Evolutionary conservation across 2,888 invertebrate species (phyloP).

Genomic region (Willowsia nigromaculata): DNA sequence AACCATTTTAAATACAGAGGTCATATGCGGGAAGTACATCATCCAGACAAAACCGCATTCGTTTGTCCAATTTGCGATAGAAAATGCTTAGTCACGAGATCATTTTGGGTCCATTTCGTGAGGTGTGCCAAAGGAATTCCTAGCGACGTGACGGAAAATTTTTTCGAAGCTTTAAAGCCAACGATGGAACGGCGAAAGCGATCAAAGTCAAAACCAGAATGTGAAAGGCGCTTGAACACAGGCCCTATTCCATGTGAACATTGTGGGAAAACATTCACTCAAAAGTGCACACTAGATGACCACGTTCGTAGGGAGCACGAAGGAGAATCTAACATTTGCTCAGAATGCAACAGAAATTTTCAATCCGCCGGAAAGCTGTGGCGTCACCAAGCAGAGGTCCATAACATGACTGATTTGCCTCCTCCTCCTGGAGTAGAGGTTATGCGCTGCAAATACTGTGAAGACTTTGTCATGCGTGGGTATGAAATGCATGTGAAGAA

Average conservation of each 20-base stretch:
- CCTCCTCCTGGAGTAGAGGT: not conserved
- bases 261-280: not conserved
- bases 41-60: not conserved
- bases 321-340: not conserved
- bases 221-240: no score
- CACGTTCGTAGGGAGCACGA: not conserved
- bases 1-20: not conserved
- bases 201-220: no score
- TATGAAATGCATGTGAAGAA: not conserved
- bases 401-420: not conserved
- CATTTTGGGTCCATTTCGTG: not conserved
- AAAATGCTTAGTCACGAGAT: no score
- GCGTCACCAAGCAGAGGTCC: not conserved
- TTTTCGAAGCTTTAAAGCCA: not conserved
- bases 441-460: not conserved
- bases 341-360: not conserved
- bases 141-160: no score
- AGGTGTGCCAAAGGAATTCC: not conserved
- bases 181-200: not conserved
- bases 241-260: not conserved
- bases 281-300: not conserved
- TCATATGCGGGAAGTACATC: not conserved
- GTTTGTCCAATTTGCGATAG: not conserved
- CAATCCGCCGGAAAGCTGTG: conserved; percentile 1
- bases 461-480: not conserved